Evolutionary conservation across 2,888 invertebrate genomes (phyloP), one percentile per base, ranked within the genome.

Genomic region (Cenopis cana): DNA sequence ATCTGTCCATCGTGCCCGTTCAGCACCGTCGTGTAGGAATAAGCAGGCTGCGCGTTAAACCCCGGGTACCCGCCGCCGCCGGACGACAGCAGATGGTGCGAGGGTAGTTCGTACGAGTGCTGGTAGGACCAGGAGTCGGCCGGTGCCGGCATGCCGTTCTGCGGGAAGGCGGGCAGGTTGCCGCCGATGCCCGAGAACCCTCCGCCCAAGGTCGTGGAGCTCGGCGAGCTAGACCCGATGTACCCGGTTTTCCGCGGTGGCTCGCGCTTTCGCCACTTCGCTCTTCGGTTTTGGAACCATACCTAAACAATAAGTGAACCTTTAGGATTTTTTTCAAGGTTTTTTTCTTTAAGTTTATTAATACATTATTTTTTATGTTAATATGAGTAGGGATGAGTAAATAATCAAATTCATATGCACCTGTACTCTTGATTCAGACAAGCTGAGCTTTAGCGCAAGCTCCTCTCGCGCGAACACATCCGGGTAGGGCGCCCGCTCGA

Each of bases 381-480:
- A 17, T 29, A 9, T 61, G 0, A 3, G 24, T n/a, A 29, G 17
- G 29, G 17, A 36, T 36, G 2, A 18, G 12, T 18, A 18, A 36
- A 24, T 9, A 20, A 46, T 29, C 8, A 18, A 29, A 65, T 46
- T 46, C n/a, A 2, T 55, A 56, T 54, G 36, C 46, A 93, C 94
- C 89, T 94, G 94, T 75, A 94, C 94, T 85, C 94, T 87, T 83
- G 94, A 94, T 90, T 99, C 99, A 79, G 98, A 98, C 29, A 99
- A 94, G 81, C 97, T 97, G 68, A 99, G 94, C 86, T 98, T 98
- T 55, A 98, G 94, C 62, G 99, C 99, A 70, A 99, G 92, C 85
- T 98, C 98, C 87, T 99, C 98, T 71, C 99, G 94, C 1, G 98
- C 98, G 83, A 98, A 98, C 0, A 99, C 98, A 87, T 99, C 99